Base-by-base conservation (phyloP, 2,113 vertebrate species). In the Rhombomys opimus region DNA sequence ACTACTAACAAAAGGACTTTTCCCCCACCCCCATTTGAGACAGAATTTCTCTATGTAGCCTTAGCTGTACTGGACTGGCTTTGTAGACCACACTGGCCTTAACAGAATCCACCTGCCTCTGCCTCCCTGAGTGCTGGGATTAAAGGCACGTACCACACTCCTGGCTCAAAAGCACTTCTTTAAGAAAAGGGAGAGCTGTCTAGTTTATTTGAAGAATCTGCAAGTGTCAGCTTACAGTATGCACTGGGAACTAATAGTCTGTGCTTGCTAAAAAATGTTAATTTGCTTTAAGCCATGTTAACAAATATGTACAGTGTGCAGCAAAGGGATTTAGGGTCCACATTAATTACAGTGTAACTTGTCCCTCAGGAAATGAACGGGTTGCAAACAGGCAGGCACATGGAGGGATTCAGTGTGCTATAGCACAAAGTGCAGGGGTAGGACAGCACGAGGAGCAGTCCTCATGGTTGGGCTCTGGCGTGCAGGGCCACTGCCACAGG, bases 391-490 rank as follows among this genome's bases (percentile, higher is more conserved):
- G 85, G 7, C 10, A 61, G n/a, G 25, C 15, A 3, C 38, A 15
- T 15, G 68, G 88, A 23, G n/a, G 54, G 18, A 59, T 2, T 2
- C 5, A 1, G 6, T 50, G 9, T 8, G 15, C 23, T 72, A 30
- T 15, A 18, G 65, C 3, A 1, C 20, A 41, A 11, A 20, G 7
- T 23, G 3, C 20, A 50, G 57, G 32, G 10, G 22, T n/a, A 38
- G 88, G 22, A 41, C 30, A 13, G 20, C 32, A 61, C 13, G 46
- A 32, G 86, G 57, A n/a, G 22, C 1, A 7, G 10, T 50, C 18
- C 1, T 0, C 0, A 1, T 2, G 67, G 46, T 63, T 14, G 9
- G 8, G 5, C 22, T 76, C 57, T 12, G 75, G 61, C 30, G 15
- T 4, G 13, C 5, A 18, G 41, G 25, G 81, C 63, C 17, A 81